Evolutionary conservation across 2,113 vertebrate species (phyloP), one percentile per base, ranked within the genome.

Genomic region (Eudyptes chrysolophus): DNA sequence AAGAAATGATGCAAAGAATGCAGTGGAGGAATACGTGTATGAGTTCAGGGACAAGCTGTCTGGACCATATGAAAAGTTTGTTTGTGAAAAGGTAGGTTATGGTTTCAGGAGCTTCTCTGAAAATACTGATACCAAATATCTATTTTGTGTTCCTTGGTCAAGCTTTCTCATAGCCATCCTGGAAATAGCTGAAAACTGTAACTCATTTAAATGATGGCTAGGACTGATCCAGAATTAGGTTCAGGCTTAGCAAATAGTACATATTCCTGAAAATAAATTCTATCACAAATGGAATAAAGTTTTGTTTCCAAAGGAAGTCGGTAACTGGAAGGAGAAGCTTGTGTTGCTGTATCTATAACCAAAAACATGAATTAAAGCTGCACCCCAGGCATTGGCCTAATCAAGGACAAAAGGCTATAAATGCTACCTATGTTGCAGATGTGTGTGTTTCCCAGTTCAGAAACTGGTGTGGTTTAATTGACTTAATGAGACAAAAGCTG

Each of bases 11-110:
- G 99, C 98, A 22, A 99, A 99, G 94, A 99, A 99, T 22, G 98
- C 98, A 15, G 98, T 99, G 51, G 98, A 99, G 65, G 99, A 99
- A 36, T 98, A 98, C 52, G 98, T 99, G 6, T 99, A 99, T 69
- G 98, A 98, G 82, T 98, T 98, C 95, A 98, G 98, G 51, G 98
- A 99, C 89, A 98, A 98, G 79, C 96, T 99, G 18, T 98, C 96
- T 69, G 98, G 98, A 29, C 98, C 98, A 1, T 98, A 98, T 76
- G 98, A 97, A 55, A 98, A 96, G 11, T 98, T 98, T 48, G 96
- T 98, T 57, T 97, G 96, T 85, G 97, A 98, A 84, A 97, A 98
- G 96, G 98, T 99, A 94, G 20, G 97, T 90, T 62, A 27, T 69
- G 52, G 32, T 60, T 89, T 87, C 16, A 70, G 52, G 26, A 89